phyloP scores from a whole-genome alignment of 2,888 invertebrate genomes.

The Drosophila fulvimacula region DNA sequence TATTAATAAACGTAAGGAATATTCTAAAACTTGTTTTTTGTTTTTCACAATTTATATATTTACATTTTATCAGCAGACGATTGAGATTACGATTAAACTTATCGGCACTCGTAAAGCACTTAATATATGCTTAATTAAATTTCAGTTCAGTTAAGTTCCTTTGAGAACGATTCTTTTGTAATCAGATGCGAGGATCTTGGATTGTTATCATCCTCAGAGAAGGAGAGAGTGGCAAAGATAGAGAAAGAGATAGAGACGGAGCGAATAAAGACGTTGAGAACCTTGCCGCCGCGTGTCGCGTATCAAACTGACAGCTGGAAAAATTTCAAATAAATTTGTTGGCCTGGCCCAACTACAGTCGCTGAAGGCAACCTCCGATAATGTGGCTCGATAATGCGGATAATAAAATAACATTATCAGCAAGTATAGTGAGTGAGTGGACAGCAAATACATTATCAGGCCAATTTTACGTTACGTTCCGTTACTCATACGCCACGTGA shows the following conservation, averaged over 20 bases:
- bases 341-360: constrained; percentile 14
- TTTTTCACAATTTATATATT: constrained; percentile 33
- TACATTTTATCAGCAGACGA: constrained; percentile 35
- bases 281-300: constrained; percentile 61
- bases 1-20: background rate
- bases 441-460: constrained; percentile 36
- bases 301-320: constrained; percentile 58
- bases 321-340: constrained; percentile 39
- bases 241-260: background rate
- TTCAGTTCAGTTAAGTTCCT: constrained; percentile 30
- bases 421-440: constrained; percentile 8
- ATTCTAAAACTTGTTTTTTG: constrained; percentile 10
- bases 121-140: constrained; percentile 24
- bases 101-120: constrained; percentile 34
- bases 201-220: background rate
- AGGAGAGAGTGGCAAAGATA: background rate
- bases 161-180: background rate
- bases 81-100: constrained; percentile 31
- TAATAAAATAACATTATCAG: constrained; percentile 53
- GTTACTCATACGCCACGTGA: constrained; percentile 51
- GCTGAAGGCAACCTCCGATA: constrained; percentile 26
- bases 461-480: background rate
- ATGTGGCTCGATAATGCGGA: constrained; percentile 63
- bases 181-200: constrained; percentile 2
- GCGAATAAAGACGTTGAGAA: constrained; percentile 34